These are phyloP conservation scores for Camelus dromedarius DNA, from an alignment of 2,113 vertebrate species.

Conservation along the genomic window DNA sequence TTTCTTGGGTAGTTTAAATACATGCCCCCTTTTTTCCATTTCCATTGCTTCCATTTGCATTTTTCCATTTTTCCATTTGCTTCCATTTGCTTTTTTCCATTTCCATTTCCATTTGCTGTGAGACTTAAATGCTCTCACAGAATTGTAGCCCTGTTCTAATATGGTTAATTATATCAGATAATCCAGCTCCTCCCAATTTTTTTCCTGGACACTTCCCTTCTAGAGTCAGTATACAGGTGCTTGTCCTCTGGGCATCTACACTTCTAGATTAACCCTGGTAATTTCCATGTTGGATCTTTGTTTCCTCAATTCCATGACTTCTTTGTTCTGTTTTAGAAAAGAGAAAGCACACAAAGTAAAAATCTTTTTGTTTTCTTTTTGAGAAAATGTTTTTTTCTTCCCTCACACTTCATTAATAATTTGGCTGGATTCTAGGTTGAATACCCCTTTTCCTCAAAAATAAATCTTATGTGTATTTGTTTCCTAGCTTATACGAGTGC, in stretches of 20 bases:
- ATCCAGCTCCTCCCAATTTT: not conserved
- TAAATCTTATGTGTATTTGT: not conserved
- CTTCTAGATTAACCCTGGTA: not conserved
- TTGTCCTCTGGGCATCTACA: not conserved
- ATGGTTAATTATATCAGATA: not conserved
- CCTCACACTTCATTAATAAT: not conserved
- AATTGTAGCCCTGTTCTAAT: not conserved
- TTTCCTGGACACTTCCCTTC: not conserved
- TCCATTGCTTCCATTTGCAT: not conserved
- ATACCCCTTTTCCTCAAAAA: not conserved
- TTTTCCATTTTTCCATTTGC: not conserved
- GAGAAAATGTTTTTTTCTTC: not conserved
- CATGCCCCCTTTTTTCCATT: not conserved
- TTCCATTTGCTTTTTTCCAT: not conserved
- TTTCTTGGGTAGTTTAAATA: not conserved
- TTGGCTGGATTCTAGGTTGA: not conserved
- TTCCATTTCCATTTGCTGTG: not conserved
- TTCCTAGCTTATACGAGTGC: not conserved
- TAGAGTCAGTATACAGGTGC: rapidly evolving
- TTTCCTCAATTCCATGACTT: not conserved
- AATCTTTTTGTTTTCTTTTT: not conserved
- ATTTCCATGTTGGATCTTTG: not conserved
- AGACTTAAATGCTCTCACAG: not conserved
- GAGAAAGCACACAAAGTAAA: not conserved
- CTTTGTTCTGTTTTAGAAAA: not conserved